phyloP scores from a whole-genome alignment of 2,797 vertebrate genomes.

The Coregonus sp. region DNA sequence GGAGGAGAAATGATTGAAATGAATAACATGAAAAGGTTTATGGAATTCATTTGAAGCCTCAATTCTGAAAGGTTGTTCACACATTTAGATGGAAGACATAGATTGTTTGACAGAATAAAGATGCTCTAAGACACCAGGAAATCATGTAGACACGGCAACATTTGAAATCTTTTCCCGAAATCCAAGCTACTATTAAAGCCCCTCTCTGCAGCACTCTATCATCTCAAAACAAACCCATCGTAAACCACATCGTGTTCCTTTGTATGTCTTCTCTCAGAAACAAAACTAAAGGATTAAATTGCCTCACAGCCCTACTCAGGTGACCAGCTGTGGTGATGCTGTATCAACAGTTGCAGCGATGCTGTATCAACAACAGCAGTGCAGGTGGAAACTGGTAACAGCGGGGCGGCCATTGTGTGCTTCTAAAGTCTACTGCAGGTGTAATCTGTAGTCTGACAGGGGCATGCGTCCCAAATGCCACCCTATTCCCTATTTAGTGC shows the following conservation, averaged over 20 bases:
- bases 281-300: constrained; percentile 17
- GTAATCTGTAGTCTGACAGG: constrained; percentile 53
- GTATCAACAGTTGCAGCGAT: neutral
- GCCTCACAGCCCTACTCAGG: constrained; percentile 11
- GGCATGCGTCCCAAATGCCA: neutral
- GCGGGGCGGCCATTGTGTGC: constrained; percentile 33
- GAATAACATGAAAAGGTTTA: neutral
- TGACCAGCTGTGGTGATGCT: constrained; percentile 1
- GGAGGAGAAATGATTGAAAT: neutral
- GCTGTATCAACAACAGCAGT: constrained; percentile 18
- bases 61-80: neutral
- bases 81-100: no score
- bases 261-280: neutral
- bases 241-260: neutral
- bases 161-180: neutral
- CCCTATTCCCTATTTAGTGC: neutral
- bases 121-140: neutral
- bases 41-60: neutral
- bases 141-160: neutral
- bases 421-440: constrained; percentile 52
- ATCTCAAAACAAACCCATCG: neutral
- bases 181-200: neutral
- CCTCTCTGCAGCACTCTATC: neutral
- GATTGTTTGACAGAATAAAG: no score
- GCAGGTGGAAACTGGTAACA: constrained; percentile 12